Evolutionary conservation across 2,113 vertebrate genomes (phyloP).

Genomic region (Chaetodon auriga): DNA sequence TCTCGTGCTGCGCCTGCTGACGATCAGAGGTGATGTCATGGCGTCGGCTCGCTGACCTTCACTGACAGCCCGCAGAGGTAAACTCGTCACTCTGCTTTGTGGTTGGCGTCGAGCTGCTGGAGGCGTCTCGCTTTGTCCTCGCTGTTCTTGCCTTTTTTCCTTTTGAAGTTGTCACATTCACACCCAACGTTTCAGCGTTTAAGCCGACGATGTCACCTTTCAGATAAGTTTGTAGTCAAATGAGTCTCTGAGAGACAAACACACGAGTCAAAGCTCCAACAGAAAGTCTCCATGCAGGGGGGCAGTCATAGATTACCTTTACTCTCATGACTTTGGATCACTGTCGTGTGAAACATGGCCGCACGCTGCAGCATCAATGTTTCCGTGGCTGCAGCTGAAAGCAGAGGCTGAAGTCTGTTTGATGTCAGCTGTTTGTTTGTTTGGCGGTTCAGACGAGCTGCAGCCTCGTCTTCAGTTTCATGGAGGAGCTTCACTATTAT

Average conservation of each 20-base stretch:
- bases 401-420: too few species aligned
- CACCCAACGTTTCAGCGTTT: neutral
- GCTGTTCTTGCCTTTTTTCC: neutral
- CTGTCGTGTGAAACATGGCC: too few species aligned
- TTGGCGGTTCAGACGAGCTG: slow-evolving; percentile 1
- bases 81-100: neutral
- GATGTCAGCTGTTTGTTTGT: too few species aligned
- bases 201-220: neutral
- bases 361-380: too few species aligned
- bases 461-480: slow-evolving; percentile 57
- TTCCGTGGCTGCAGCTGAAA: too few species aligned
- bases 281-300: too few species aligned
- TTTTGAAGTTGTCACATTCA: neutral
- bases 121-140: slow-evolving; percentile 1
- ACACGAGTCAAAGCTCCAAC: too few species aligned
- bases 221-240: too few species aligned
- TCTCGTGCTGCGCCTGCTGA: neutral
- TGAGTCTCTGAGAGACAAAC: too few species aligned
- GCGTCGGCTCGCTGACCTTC: neutral
- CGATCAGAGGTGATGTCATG: neutral
- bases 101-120: neutral
- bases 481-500: slow-evolving; percentile 51
- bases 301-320: too few species aligned
- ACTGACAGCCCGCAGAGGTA: slow-evolving; percentile 4
- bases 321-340: too few species aligned